These are phyloP conservation scores for Gymnocheta viridis DNA, from an alignment of 2,888 invertebrate genomes.

Conservation along the genomic window DNA sequence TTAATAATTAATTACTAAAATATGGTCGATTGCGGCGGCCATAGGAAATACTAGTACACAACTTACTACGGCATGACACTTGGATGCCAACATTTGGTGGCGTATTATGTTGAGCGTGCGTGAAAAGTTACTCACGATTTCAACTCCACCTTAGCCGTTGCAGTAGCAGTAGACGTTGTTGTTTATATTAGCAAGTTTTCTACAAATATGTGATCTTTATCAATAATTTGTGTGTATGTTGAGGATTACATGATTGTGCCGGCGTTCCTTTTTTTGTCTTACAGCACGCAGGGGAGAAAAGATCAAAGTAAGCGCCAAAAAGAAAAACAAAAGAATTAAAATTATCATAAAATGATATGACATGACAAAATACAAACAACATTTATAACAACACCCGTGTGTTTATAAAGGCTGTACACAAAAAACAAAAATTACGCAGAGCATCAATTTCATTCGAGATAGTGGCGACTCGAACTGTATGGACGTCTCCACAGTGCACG, in stretches of 20 bases:
- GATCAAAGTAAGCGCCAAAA: conserved; percentile 71
- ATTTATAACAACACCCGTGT: background rate
- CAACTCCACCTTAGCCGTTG: background rate
- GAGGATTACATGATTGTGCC: conserved; percentile 27
- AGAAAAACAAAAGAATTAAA: conserved; percentile 71
- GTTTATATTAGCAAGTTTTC: background rate
- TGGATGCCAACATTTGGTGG: too few species aligned
- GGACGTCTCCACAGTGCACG: too few species aligned
- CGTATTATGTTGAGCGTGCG: background rate
- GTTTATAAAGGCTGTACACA: background rate
- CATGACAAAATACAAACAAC: conserved; percentile 81
- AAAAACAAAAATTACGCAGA: background rate
- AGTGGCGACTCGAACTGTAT: too few species aligned
- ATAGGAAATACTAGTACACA: too few species aligned
- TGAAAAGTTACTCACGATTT: background rate
- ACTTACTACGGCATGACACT: too few species aligned
- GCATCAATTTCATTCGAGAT: background rate
- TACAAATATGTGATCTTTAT: conserved; percentile 23
- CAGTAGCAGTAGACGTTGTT: background rate
- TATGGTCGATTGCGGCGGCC: too few species aligned
- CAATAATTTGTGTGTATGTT: conserved; percentile 6
- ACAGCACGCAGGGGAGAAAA: conserved; percentile 44
- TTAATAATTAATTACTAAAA: too few species aligned
- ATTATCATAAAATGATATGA: conserved; percentile 82
- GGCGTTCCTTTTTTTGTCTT: conserved; percentile 17